Evolutionary conservation across 2,113 vertebrate genomes (phyloP).

Genomic region (Pantherophis guttatus): DNA sequence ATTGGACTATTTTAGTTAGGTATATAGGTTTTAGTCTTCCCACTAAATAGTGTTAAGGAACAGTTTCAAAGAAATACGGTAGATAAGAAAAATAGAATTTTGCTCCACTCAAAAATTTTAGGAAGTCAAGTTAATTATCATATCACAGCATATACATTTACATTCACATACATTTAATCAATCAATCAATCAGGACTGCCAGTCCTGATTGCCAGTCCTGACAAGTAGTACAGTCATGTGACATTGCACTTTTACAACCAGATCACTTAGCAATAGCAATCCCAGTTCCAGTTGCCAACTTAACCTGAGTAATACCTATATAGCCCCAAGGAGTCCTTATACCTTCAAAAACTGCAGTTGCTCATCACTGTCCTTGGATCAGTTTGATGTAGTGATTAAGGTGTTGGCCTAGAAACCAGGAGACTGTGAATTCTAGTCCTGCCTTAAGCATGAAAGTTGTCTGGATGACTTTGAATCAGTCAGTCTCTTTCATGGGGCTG

Average conservation of each 20-base stretch:
- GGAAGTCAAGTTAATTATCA: not conserved
- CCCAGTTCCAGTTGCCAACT: not conserved
- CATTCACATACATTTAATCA: not conserved
- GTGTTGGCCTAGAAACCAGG: not conserved
- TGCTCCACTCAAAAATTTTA: not conserved
- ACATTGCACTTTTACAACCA: not conserved
- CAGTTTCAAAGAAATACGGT: not conserved
- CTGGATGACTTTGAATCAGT: not conserved
- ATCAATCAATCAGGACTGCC: not conserved
- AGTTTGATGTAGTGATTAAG: not conserved
- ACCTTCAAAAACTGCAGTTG: not conserved
- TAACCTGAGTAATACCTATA: not conserved
- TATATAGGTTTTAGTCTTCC: not conserved
- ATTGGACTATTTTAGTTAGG: not conserved
- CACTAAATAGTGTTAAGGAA: not conserved
- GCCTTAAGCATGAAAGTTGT: not conserved
- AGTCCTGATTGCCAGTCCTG: too few species aligned
- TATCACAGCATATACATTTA: not conserved
- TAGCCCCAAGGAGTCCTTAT: not conserved
- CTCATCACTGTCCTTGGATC: not conserved
- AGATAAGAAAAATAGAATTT: not conserved
- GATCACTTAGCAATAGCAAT: not conserved
- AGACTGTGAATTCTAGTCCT: not conserved
- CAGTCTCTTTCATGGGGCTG: not conserved
- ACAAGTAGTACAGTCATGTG: not conserved